A percentile compares a stretch with the other conserved stretches of the same genome.
phyloP scores from a whole-genome alignment of 2,888 invertebrate species.

The Noctua pronuba region DNA sequence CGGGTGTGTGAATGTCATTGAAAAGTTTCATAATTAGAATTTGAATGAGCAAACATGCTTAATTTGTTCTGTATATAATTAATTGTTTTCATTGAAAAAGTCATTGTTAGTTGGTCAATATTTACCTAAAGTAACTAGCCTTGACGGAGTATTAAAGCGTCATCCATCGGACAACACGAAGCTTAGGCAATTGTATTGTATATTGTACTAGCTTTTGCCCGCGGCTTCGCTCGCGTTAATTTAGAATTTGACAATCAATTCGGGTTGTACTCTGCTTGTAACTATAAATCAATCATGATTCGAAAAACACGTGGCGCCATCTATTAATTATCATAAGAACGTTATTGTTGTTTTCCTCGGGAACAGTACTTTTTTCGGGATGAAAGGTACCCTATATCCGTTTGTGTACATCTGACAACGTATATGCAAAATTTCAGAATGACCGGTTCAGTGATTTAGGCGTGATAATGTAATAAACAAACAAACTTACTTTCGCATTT shows the following conservation, averaged over 20 bases:
- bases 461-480: no score
- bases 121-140: background rate
- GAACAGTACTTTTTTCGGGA: background rate
- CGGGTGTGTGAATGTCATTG: conserved; percentile 9
- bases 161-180: background rate
- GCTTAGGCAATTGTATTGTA: background rate
- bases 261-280: no score
- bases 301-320: background rate
- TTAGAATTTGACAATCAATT: background rate
- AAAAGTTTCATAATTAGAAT: conserved; percentile 6
- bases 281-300: background rate
- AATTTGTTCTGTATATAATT: conserved; percentile 2
- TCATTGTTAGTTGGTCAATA: background rate
- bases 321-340: background rate
- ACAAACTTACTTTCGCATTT: no score
- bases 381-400: no score
- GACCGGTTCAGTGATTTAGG: no score
- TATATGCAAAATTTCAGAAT: no score
- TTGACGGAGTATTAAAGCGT: background rate
- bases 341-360: background rate
- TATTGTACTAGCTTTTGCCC: no score
- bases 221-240: no score
- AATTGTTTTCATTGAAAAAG: conserved; percentile 12
- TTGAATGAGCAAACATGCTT: background rate
- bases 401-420: no score